Conservation (phyloP, 2,797 vertebrate species). For the Microcaecilia unicolor region DNA sequence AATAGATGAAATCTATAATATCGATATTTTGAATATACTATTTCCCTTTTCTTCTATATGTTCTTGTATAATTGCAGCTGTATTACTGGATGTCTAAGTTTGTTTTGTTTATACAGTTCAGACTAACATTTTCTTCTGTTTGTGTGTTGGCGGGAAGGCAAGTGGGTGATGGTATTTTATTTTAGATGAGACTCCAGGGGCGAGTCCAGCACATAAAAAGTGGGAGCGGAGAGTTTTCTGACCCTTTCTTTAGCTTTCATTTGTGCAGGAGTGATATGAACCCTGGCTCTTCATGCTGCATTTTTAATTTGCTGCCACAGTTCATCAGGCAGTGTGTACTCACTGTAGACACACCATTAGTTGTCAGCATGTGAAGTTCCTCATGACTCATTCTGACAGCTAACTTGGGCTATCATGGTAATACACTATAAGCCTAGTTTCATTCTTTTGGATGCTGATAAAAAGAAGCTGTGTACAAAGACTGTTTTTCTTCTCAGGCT, state of each 20-base stretch:
- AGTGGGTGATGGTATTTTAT: background rate
- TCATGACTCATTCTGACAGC: slow-evolving; percentile 52
- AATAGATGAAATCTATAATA: no score
- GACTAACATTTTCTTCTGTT: no score
- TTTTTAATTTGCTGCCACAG: slow-evolving; percentile 67
- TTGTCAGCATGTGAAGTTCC: slow-evolving; percentile 41
- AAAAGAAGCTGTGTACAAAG: slow-evolving; percentile 13
- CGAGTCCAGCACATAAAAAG: slow-evolving; percentile 4
- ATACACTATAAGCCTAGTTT: slow-evolving; percentile 17
- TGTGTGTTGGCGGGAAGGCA: no score
- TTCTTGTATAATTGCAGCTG: no score
- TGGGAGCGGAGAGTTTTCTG: slow-evolving; percentile 46
- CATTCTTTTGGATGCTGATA: slow-evolving; percentile 17
- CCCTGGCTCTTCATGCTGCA: slow-evolving; percentile 44
- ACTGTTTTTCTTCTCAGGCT: background rate
- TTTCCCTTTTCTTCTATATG: no score
- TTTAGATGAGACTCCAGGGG: background rate
- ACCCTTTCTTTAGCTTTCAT: slow-evolving; percentile 71
- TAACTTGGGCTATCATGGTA: slow-evolving; percentile 24
- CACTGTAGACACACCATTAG: slow-evolving; percentile 26
- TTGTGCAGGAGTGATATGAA: slow-evolving; percentile 47
- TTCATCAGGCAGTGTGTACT: slow-evolving; percentile 33
- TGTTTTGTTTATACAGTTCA: no score
- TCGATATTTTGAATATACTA: no score
- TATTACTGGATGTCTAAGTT: no score